Evolutionary conservation across 2,113 vertebrate species (phyloP).

Genomic region (Sinocyclocheilus anophthalmus): DNA sequence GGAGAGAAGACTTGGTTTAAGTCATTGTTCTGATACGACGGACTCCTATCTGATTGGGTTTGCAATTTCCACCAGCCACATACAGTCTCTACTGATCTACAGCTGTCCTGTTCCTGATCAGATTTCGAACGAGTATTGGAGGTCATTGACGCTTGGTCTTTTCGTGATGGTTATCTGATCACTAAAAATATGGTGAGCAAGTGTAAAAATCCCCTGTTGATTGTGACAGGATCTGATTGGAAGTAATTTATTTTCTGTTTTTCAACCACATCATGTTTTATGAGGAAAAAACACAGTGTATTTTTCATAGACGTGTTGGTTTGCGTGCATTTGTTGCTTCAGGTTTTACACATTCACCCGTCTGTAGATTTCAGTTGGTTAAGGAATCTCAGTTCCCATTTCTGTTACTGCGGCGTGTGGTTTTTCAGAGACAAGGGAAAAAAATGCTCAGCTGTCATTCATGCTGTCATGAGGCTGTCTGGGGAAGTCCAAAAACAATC

Average conservation of each 20-base stretch:
- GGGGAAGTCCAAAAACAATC: slow-evolving; percentile 35
- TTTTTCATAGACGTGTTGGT: slow-evolving; percentile 33
- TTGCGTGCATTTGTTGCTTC: slow-evolving; percentile 2
- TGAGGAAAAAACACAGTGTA: background rate
- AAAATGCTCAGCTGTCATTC: slow-evolving; percentile 25
- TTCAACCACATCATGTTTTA: slow-evolving; percentile 6
- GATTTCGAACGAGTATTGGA: background rate
- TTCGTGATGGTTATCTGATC: background rate
- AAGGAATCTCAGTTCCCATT: slow-evolving; percentile 46
- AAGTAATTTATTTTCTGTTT: background rate
- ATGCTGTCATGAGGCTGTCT: slow-evolving; percentile 37
- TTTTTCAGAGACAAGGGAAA: slow-evolving; percentile 14
- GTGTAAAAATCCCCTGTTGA: background rate
- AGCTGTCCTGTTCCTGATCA: background rate
- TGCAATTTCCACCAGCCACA: background rate
- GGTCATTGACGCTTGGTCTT: background rate
- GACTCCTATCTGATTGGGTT: background rate
- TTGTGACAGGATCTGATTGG: background rate
- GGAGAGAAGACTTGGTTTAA: background rate
- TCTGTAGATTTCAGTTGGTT: slow-evolving; percentile 46
- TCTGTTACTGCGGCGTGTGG: slow-evolving; percentile 9
- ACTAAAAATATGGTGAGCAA: background rate
- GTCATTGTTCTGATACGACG: background rate
- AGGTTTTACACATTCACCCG: slow-evolving; percentile 13
- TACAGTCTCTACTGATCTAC: background rate